phyloP scores from a whole-genome alignment of 1,140 invertebrate genomes.

The Polypedilum vanderplanki region DNA sequence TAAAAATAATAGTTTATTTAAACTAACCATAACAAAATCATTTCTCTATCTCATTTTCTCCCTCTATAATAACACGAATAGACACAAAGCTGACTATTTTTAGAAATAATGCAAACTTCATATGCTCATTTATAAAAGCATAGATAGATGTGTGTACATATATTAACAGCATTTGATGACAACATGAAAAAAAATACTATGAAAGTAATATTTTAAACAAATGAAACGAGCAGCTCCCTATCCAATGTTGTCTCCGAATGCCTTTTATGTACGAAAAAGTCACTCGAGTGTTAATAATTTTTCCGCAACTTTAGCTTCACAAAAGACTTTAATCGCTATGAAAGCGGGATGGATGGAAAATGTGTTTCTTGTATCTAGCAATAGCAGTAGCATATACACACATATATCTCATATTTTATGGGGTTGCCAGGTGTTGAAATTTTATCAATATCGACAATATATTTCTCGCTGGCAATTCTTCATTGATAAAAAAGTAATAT shows the following conservation, averaged over 20 bases:
- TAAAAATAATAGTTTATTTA: too few relatives aligned
- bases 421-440: background rate
- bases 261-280: conserved; percentile 15
- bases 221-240: conserved; percentile 10
- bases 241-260: background rate
- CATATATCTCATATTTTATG: background rate
- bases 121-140: too few relatives aligned
- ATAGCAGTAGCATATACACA: background rate
- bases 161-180: background rate
- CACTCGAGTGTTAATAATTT: conserved; percentile 27
- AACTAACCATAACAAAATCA: too few relatives aligned
- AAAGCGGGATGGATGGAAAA: background rate
- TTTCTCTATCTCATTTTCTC: too few relatives aligned
- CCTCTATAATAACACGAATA: too few relatives aligned
- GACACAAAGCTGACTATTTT: too few relatives aligned
- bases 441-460: too few relatives aligned
- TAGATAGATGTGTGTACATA: background rate
- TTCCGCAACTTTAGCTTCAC: conserved; percentile 26
- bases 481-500: too few relatives aligned
- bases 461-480: too few relatives aligned
- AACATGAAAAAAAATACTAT: background rate
- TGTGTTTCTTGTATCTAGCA: background rate
- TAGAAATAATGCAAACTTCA: too few relatives aligned
- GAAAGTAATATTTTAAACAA: conserved; percentile 15
- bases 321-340: conserved; percentile 26